Evolutionary conservation across 1,140 invertebrate species (phyloP).

Genomic region (Cydia strobilella): DNA sequence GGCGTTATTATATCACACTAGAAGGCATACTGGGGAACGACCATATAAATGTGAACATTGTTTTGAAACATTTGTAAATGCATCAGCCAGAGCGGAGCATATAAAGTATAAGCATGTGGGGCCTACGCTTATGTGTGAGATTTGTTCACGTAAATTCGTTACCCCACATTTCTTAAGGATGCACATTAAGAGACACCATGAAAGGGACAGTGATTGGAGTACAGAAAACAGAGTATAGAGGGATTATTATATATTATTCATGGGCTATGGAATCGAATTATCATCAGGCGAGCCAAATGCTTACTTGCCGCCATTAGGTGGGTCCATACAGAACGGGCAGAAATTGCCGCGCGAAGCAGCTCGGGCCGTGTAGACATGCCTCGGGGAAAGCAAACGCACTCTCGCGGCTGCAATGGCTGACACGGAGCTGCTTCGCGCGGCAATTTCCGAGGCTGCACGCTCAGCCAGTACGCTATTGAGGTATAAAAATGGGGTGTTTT

Average conservation of each 20-base stretch:
- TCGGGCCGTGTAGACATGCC: too few relatives aligned
- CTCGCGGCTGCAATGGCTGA: too few relatives aligned
- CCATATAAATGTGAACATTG: slow-evolving; percentile 55
- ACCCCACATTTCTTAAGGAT: slow-evolving; percentile 64
- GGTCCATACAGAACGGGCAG: too few relatives aligned
- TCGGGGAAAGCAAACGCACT: too few relatives aligned
- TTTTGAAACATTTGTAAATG: slow-evolving; percentile 70
- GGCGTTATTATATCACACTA: slow-evolving; percentile 71
- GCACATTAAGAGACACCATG: slow-evolving; percentile 66
- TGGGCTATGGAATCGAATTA: too few relatives aligned
- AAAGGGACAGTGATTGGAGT: slow-evolving; percentile 35
- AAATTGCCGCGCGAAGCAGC: too few relatives aligned
- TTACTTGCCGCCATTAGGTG: too few relatives aligned
- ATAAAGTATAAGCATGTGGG: slow-evolving; percentile 70
- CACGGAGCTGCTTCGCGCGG: too few relatives aligned
- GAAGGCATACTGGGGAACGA: slow-evolving; percentile 76
- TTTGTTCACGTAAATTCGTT: slow-evolving; percentile 68
- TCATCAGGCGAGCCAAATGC: too few relatives aligned
- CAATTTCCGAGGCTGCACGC: too few relatives aligned
- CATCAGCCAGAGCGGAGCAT: slow-evolving; percentile 69
- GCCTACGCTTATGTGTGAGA: slow-evolving; percentile 65
- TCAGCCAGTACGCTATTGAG: too few relatives aligned
- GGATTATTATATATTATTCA: not conserved
- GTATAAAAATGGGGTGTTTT: too few relatives aligned
- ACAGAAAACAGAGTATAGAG: not conserved